Base-by-base conservation (phyloP, 2,797 vertebrate genomes). In the Myripristis jacobus region DNA sequence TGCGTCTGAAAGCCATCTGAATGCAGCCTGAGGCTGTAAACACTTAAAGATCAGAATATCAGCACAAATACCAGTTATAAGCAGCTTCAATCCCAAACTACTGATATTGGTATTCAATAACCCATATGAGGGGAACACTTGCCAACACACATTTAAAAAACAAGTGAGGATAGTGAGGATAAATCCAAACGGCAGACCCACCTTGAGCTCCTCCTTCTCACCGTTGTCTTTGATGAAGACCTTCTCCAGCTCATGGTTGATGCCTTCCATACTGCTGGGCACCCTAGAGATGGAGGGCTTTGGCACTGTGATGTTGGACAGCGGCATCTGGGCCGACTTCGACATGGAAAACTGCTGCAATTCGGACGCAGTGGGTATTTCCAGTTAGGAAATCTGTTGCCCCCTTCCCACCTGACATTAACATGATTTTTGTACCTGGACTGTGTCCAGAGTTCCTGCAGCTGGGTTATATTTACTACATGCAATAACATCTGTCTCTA, bases 221-320 rank as follows among this genome's bases (percentile, higher is more conserved):
- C 94, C 95, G 18, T 92, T 91, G 73, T 99, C 97, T 84, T 94
- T 96, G 92, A 99, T 98, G 89, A 99, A 99, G 73, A 99, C 97
- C 91, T 97, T 98, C 92, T 99, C 97, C 91, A 99, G 92, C 91
- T 99, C 97, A 0, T 98, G 97, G 90, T 98, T 99, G 94, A 99
- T 98, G 91, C 97, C 97, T 93, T 99, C 97, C 89, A 98, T 97
- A 88, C 94, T 98, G 94, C 96, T 98, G 82, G 97, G 95, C 27
- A 97, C 96, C 89, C 97, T 95, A 77, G 96, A 97, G 92, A 95
- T 94, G 72, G 95, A 92, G 70, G 97, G 95, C 94, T 98, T 99
- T 88, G 97, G 96, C 93, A 97, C 95, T 41, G 96, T 95, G 92
- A 96, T 95, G 91, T 94, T 98, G 90, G 96, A 95, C 89, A 97